Evolutionary conservation across 1,140 invertebrate genomes (phyloP).

Genomic region (Cyrtorhinus lividipennis): DNA sequence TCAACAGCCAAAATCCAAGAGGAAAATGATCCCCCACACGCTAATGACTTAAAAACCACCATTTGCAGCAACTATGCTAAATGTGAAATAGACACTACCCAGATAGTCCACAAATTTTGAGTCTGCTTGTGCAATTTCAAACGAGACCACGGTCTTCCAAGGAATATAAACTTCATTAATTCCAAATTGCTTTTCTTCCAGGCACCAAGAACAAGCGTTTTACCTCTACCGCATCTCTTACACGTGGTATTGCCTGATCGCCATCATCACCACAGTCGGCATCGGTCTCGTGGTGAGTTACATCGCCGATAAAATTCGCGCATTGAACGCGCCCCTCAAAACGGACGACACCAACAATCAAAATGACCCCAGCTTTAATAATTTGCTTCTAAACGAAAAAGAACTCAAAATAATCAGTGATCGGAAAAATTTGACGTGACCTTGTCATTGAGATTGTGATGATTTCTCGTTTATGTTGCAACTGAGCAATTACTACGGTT

Average conservation of each 20-base stretch:
- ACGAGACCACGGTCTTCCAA: not conserved
- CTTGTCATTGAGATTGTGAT: too few relatives aligned
- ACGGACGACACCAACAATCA: not conserved
- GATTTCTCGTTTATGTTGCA: too few relatives aligned
- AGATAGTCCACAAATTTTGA: too few relatives aligned
- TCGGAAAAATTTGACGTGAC: too few relatives aligned
- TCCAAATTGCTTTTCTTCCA: too few relatives aligned
- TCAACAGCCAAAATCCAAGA: too few relatives aligned
- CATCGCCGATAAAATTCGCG: constrained; percentile 2
- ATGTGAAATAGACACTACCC: too few relatives aligned
- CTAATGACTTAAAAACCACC: too few relatives aligned
- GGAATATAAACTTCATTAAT: too few relatives aligned
- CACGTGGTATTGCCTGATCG: constrained; percentile 18
- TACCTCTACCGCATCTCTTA: constrained; percentile 18
- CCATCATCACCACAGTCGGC: constrained; percentile 8
- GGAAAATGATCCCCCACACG: too few relatives aligned
- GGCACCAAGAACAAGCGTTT: constrained; percentile 14
- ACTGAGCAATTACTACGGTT: too few relatives aligned
- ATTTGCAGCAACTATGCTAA: too few relatives aligned
- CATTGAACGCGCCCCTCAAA: not conserved
- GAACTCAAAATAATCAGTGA: constrained; percentile 6
- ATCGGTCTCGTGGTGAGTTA: constrained; percentile 15
- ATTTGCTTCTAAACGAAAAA: constrained; percentile 11
- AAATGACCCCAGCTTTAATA: not conserved
- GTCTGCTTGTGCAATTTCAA: not conserved